Evolutionary conservation across 2,113 vertebrate genomes (phyloP), one percentile per base, ranked within the genome.

Genomic region (Helogale parvula): DNA sequence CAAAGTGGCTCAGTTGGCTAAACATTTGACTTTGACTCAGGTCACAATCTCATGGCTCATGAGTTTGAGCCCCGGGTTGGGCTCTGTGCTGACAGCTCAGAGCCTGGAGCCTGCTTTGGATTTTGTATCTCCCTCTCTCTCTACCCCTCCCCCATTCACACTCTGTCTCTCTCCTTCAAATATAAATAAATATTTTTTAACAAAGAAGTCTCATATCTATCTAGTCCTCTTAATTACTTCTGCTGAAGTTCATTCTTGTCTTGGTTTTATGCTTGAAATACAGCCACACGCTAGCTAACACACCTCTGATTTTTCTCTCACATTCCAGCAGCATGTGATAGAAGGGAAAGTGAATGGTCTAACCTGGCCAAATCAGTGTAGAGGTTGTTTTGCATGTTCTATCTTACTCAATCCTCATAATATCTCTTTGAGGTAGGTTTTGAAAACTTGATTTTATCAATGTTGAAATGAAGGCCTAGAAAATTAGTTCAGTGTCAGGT

Each of bases 391-490:
- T 41, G 17, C 15, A 15, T 33, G 3, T 23, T 86, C 60, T 41
- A 0, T 81, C 23, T 93, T 66, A 33, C 17, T 92, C 57, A 71
- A 45, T 57, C 31, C 14, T 96, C 17, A 84, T 7, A 82, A 5
- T 38, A 12, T 92, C 14, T 77, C 23, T 94, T 84, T 33, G 47
- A 80, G 5, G 29, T 38, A 52, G 47, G 14, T n/a, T 69, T 57
- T 57, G 35, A 57, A 93, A 68, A 92, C 25, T 33, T 92, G 27
- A 41, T 87, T 92, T 81, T 92, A 63, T 4, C 21, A 60, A 19
- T 84, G 31, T 95, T 90, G 21, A 93, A 91, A 92, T 94, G 71
- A 92, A 97, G 47, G 63, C 45, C 79, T 89, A 77, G 17, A 96
- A 81, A 81, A 41, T 31, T 71, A 54, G 19, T 74, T 95, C 17